phyloP scores from a whole-genome alignment of 2,113 vertebrate genomes.

The Pholis gunnellus region DNA sequence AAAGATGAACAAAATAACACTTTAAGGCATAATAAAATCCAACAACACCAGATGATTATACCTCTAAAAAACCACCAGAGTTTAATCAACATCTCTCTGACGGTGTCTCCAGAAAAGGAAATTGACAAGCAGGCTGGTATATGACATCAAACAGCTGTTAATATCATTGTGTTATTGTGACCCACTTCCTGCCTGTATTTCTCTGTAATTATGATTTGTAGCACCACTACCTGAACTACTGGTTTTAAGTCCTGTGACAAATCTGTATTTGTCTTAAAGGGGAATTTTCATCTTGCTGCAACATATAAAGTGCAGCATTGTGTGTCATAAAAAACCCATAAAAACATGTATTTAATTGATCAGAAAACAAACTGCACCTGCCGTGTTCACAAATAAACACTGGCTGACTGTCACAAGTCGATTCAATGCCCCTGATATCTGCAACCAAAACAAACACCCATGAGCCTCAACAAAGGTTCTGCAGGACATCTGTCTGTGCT shows the following conservation, averaged over 20 bases:
- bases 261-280: not conserved
- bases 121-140: not conserved
- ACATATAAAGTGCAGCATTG: not conserved
- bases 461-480: not conserved
- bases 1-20: not conserved
- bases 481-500: not conserved
- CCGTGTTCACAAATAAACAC: not conserved
- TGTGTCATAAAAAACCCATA: not conserved
- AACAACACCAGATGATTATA: not conserved
- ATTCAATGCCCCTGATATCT: not conserved
- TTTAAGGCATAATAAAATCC: not conserved
- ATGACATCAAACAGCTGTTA: not conserved
- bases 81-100: not conserved
- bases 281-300: not conserved
- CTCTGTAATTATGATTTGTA: conserved; percentile 1
- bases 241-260: not conserved
- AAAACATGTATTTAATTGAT: not conserved
- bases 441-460: not conserved
- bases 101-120: not conserved
- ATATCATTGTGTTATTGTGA: not conserved
- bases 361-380: not conserved
- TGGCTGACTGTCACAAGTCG: not conserved
- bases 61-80: not conserved
- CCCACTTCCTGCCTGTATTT: conserved; percentile 26
- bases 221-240: not conserved